These are phyloP conservation scores for Melanotaenia nigrans DNA, from an alignment of 2,797 vertebrate genomes.

Conservation along the genomic window DNA sequence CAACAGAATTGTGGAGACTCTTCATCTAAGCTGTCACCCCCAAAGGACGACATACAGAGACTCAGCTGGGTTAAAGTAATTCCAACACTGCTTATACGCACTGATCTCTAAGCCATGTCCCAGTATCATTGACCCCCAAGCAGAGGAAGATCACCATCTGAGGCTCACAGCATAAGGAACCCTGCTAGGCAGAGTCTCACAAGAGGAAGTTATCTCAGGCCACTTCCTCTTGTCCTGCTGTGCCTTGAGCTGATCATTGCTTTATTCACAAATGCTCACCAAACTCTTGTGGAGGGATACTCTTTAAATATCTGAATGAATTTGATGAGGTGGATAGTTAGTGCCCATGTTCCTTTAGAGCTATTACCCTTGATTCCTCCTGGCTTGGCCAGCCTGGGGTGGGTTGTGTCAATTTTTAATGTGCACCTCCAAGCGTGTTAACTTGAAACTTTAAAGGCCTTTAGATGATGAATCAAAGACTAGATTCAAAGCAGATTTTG, in stretches of 20 bases:
- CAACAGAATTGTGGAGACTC: slow-evolving; percentile 31
- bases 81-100: slow-evolving; percentile 9
- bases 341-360: not conserved
- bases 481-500: too few relatives aligned
- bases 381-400: not conserved
- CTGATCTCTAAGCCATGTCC: slow-evolving; percentile 10
- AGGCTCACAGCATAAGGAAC: not conserved
- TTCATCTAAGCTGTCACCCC: slow-evolving; percentile 33
- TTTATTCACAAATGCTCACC: slow-evolving; percentile 2
- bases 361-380: not conserved
- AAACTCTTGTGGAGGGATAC: not conserved
- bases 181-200: not conserved
- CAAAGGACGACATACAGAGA: slow-evolving; percentile 33
- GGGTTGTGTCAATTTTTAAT: not conserved
- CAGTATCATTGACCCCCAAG: slow-evolving; percentile 6
- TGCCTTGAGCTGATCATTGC: not conserved
- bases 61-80: slow-evolving; percentile 33
- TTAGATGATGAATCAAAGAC: too few relatives aligned
- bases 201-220: slow-evolving; percentile 1
- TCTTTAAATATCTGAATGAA: slow-evolving; percentile 7
- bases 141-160: slow-evolving; percentile 8
- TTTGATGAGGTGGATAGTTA: not conserved
- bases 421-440: not conserved
- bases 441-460: too few relatives aligned
- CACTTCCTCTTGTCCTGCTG: not conserved